A percentile compares a stretch with the other conserved stretches of the same genome.
Conservation (phyloP, 2,888 invertebrate species). For the Glyphotaelius pellucidus region DNA sequence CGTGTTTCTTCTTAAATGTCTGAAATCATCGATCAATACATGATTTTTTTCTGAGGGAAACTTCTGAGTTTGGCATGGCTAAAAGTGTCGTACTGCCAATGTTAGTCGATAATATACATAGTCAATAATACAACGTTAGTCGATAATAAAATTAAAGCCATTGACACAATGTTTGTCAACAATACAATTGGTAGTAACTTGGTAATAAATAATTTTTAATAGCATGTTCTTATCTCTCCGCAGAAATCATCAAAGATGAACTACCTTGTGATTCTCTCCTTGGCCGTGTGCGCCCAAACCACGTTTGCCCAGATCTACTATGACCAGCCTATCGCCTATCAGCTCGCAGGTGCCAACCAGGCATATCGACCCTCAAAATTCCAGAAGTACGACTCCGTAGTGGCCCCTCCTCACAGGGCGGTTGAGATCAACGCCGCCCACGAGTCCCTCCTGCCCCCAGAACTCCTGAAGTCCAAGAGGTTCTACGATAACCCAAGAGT, state of each 20-base stretch:
- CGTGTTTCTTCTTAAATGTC: too few species aligned
- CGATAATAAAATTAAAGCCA: too few species aligned
- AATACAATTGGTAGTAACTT: not conserved
- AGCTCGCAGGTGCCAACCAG: conserved; percentile 69
- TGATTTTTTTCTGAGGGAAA: too few species aligned
- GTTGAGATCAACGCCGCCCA: conserved; percentile 84
- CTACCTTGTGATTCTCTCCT: conserved; percentile 70
- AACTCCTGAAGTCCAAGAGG: conserved; percentile 80
- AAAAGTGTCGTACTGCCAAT: too few species aligned
- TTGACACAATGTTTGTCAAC: too few species aligned
- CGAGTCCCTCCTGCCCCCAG: conserved; percentile 84
- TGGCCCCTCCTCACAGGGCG: conserved; percentile 81
- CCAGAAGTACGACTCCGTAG: conserved; percentile 12
- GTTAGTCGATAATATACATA: too few species aligned
- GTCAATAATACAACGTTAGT: too few species aligned
- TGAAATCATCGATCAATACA: too few species aligned
- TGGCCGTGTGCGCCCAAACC: conserved; percentile 74
- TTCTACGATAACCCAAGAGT: conserved; percentile 88
- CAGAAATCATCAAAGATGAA: conserved; percentile 69
- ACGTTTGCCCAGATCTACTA: conserved; percentile 75
- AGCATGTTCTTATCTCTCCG: not conserved
- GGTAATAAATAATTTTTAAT: not conserved
- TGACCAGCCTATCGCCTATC: conserved; percentile 76
- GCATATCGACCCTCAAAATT: conserved; percentile 71
- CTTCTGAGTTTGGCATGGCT: too few species aligned